Evolutionary conservation across 1,140 invertebrate genomes (phyloP), one percentile per base, ranked within the genome.

Genomic region (Frieseomelitta varia): DNA sequence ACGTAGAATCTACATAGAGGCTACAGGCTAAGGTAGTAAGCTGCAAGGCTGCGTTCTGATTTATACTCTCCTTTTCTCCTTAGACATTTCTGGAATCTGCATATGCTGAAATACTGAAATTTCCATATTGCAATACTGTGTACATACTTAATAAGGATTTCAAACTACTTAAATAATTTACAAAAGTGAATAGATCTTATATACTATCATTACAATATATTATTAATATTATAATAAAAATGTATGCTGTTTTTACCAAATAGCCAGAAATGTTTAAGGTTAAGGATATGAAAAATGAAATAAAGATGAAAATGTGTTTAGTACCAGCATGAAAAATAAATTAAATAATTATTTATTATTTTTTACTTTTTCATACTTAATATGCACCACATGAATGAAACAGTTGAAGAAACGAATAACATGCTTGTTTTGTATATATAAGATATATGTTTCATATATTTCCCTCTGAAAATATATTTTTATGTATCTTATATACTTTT

Each of bases 1-100:
- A 91, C 30, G 85, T 79, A 92, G 90, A 92, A 90, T 93, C 90
- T 93, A 92, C 91, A 81, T 92, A 93, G 94, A 94, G 94, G 94
- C 93, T 94, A 93, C 94, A 95, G 94, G 94, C 94, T 94, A 94
- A 93, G 94, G 94, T 94, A 92, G 92, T 94, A 95, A 94, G 94
- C 92, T 91, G 89, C 91, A 92, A 77, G 90, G 91, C 91, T 92
- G 91, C 88, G 89, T 92, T 89, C 90, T 88, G 87, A 91, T 87
- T 91, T 79, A 88, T 87, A 88, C 85, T 87, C 87, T 88, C 88
- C 85, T 87, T 85, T 80, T 92, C 68, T 87, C 88, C 75, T 88
- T 88, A 88, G 65, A 91, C 81, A 90, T 90, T 90, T 90, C 86
- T 88, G 85, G 81, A 78, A 81, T 86, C 85, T 84, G 81, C 55